A percentile compares a stretch with the other conserved stretches of the same genome.
Conservation (phyloP, 1,140 invertebrate species). For the Lysiphlebus fabarum region DNA sequence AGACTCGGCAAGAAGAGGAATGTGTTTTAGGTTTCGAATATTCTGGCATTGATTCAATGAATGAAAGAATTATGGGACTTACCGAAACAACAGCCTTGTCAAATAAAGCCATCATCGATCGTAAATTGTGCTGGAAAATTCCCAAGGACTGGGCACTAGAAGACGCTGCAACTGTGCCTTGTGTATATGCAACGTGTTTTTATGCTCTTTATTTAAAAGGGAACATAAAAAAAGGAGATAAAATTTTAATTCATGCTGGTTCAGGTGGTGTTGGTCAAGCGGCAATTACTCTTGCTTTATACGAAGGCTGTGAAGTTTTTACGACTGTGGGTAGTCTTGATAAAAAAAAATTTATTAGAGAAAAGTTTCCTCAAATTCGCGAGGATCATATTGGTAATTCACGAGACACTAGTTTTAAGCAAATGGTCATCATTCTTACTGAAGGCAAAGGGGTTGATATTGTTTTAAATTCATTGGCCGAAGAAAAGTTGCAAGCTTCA, state of each 20-base stretch:
- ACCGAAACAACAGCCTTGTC: conserved; percentile 57
- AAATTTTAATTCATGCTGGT: conserved; percentile 73
- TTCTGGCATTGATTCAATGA: conserved; percentile 57
- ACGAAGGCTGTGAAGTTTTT: conserved; percentile 65
- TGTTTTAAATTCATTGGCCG: conserved; percentile 74
- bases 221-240: conserved; percentile 62
- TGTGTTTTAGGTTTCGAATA: conserved; percentile 74
- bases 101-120: conserved; percentile 61
- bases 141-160: conserved; percentile 80
- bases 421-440: conserved; percentile 61
- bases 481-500: conserved; percentile 75
- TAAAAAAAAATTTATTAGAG: conserved; percentile 67
- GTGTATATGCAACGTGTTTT: conserved; percentile 80
- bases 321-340: conserved; percentile 70
- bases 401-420: conserved; percentile 68
- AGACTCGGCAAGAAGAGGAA: conserved; percentile 59
- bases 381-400: conserved; percentile 73
- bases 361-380: conserved; percentile 63
- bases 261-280: conserved; percentile 77
- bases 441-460: conserved; percentile 70
- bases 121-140: conserved; percentile 70
- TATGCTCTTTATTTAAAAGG: conserved; percentile 68
- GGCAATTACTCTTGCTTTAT: conserved; percentile 69
- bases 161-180: conserved; percentile 85
- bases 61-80: conserved; percentile 71